Evolutionary conservation across 2,888 invertebrate genomes (phyloP), one percentile per base, ranked within the genome.

Genomic region (Phasia obesa): DNA sequence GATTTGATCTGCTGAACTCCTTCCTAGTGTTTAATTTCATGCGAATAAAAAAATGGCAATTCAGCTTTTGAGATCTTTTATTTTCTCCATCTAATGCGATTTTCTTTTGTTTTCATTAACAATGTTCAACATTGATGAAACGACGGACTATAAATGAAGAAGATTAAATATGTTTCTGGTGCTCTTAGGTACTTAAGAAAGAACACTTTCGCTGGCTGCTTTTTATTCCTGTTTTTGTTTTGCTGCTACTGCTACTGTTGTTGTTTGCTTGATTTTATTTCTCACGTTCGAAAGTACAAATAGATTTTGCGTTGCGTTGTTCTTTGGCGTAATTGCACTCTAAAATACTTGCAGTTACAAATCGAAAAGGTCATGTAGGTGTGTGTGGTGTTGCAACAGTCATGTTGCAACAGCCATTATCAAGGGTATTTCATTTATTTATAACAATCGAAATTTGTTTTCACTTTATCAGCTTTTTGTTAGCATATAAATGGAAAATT

Each of bases 11-110:
- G 13, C 13, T 62, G 4, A 53, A 55, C 53, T 60, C 31, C 60
- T 74, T 60, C 31, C 60, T 74, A 21, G 67, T 35, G 53, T 73
- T 55, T 74, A 49, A 80, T 80, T 69, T 75, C 15, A 19, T 81
- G 55, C 44, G 31, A 57, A 71, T 35, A 71, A 42, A 71, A 42
- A 31, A 65, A 59, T 71, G 59, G 38, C 11, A 53, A 25, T 70
- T 55, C 31, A 70, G n/a, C 53, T 27, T 19, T 13, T 2, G 23
- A 65, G 11, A 60, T 31, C 7, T 38, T 35, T 62, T 55, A 19
- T 59, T 44, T 62, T 53, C 35, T 62, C n/a, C 25, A 19, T 64
- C 57, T 71, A 19, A 38, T 21, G 49, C 35, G 31, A 4, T 9
- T 35, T 35, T 35, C 11, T 35, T 2, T 35, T 35, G 11, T 35